These are phyloP conservation scores for Calliopum simillimum DNA, from an alignment of 2,888 invertebrate genomes.

Conservation along the genomic window DNA sequence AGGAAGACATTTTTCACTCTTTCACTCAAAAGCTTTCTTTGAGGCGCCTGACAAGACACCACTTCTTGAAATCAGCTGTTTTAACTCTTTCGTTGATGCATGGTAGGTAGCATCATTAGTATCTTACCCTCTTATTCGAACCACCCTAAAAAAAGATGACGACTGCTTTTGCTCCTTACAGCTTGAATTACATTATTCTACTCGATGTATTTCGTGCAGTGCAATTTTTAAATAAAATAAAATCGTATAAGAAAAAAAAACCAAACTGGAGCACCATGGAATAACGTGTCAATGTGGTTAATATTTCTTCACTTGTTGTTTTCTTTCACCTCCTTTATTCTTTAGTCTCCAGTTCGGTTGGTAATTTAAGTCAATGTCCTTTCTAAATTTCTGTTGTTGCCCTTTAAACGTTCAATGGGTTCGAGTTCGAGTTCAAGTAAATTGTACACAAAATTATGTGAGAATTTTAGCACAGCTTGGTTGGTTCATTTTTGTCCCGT, in stretches of 20 bases:
- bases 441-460: neutral
- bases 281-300: slow-evolving; percentile 5
- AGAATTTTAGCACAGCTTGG: slow-evolving; percentile 7
- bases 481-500: neutral
- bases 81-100: too few species aligned
- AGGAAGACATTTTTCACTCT: too few species aligned
- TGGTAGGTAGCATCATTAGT: too few species aligned
- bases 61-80: too few species aligned
- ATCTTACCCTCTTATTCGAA: too few species aligned
- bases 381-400: too few species aligned
- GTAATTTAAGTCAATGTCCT: slow-evolving; percentile 12
- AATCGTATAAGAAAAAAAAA: neutral
- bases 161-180: neutral
- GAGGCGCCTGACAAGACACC: too few species aligned
- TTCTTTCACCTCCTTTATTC: neutral
- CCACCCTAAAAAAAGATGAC: neutral
- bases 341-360: neutral
- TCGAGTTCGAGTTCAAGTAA: too few species aligned
- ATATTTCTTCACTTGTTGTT: neutral
- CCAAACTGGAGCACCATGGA: neutral
- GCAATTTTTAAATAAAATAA: neutral
- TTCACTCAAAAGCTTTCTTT: too few species aligned
- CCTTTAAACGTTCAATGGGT: too few species aligned
- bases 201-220: slow-evolving; percentile 16
- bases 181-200: slow-evolving; percentile 26